Conservation (phyloP, 2,888 invertebrate genomes). For the Yponomeuta sedellus region DNA sequence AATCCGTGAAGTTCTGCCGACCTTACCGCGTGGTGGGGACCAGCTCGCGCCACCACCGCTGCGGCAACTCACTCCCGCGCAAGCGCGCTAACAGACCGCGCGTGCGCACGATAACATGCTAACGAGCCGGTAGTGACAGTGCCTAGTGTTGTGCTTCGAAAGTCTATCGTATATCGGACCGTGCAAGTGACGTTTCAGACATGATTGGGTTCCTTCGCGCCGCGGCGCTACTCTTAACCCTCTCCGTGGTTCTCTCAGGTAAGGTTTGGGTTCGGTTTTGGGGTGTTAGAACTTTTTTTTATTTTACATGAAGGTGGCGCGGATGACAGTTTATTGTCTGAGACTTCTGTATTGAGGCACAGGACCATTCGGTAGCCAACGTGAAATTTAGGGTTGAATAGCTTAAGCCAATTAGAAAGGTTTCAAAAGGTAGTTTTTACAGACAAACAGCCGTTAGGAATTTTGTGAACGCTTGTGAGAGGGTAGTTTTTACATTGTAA, state of each 20-base stretch:
- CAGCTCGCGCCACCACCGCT: constrained; percentile 37
- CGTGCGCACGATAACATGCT: constrained; percentile 59
- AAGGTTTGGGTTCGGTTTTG: constrained; percentile 21
- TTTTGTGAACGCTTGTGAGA: no score
- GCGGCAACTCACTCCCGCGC: constrained; percentile 30
- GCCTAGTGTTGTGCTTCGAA: constrained; percentile 44
- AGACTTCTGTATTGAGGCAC: no score
- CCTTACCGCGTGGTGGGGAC: constrained; percentile 30
- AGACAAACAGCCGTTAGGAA: no score
- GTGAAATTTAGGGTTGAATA: no score
- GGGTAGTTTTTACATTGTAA: no score
- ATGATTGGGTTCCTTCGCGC: constrained; percentile 62
- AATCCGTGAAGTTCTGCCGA: constrained; percentile 41
- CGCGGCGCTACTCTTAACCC: constrained; percentile 44
- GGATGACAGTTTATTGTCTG: no score
- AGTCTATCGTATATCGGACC: constrained; percentile 23
- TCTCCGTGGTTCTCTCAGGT: constrained; percentile 59
- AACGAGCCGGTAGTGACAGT: constrained; percentile 62
- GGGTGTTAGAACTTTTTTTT: not conserved
- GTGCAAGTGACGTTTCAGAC: constrained; percentile 37
- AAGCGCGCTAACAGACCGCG: constrained; percentile 62
- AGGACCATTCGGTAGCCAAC: no score
- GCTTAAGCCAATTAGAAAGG: not conserved
- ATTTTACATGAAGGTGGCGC: no score
- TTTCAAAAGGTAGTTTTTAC: not conserved